Base-by-base conservation (phyloP, 2,113 vertebrate genomes). In the Cheilinus undulatus region DNA sequence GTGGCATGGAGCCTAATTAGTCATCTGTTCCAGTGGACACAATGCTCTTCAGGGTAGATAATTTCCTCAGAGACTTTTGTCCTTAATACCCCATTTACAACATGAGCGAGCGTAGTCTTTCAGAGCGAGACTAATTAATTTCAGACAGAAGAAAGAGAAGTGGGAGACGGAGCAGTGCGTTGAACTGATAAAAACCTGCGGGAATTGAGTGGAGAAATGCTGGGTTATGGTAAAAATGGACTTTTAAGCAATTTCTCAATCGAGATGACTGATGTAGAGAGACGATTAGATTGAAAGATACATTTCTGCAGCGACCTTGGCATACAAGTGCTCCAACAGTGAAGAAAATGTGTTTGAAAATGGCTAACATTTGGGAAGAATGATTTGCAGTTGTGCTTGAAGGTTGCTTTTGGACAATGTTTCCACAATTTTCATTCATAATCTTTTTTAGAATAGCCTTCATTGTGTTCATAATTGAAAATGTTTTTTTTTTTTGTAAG, bases 51-150 rank as follows among this genome's bases (percentile, higher is more conserved):
- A 24, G 68, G 69, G 43, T 59, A 69, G 80, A 85, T 85, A 60
- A 90, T 88, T 89, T 86, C 83, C 90, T 86, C 43, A 0, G 86
- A 86, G 87, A 87, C 72, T 62, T 85, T 78, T 73, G 66, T 88
- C 83, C 82, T 70, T 82, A 86, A 86, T 86, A 83, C 66, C 67
- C 32, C 42, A 75, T 88, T 89, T 86, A 79, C 84, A 77, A 23
- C 59, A 69, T 71, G 79, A 51, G 32, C 4, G 6, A 58, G 61
- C 4, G 24, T 72, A 58, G 65, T 69, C 68, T 84, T 86, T 86
- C 73, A 78, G 86, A 90, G 87, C 75, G 62, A 86, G 69, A 89
- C 83, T 90, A 86, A 89, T 91, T 90, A 82, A 85, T 89, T 88
- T 86, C 65, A 50, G 77, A 20, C 74, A 82, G 77, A 53, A 87